A percentile compares a stretch with the other conserved stretches of the same genome.
Evolutionary conservation across 2,888 invertebrate species (phyloP).

Genomic region (Euzophera pinguis): DNA sequence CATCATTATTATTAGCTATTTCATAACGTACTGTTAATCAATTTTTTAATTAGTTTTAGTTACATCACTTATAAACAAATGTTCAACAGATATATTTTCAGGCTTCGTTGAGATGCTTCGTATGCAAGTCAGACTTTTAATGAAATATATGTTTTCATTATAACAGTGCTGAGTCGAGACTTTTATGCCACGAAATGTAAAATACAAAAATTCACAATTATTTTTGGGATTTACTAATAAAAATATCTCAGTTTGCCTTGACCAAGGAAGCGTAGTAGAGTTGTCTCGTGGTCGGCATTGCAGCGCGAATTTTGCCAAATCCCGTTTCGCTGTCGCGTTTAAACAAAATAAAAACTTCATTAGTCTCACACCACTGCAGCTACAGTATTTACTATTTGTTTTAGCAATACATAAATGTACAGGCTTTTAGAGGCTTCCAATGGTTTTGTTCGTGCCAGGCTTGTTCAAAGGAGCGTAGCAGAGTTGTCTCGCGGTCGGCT

Average conservation of each 20-base stretch:
- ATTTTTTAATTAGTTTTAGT: too few species aligned
- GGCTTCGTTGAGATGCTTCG: too few species aligned
- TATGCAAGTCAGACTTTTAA: too few species aligned
- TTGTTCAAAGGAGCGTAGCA: constrained; percentile 16
- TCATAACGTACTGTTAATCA: too few species aligned
- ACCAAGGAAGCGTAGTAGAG: constrained; percentile 10
- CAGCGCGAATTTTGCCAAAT: constrained; percentile 50
- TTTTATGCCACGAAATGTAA: not conserved
- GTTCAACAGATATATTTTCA: too few species aligned
- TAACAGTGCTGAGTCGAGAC: too few species aligned
- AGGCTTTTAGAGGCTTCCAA: not conserved
- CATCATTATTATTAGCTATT: too few species aligned
- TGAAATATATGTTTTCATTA: too few species aligned
- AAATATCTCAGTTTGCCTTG: not conserved
- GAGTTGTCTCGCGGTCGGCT: constrained; percentile 24
- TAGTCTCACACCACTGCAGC: constrained; percentile 6
- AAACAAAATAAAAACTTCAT: constrained; percentile 17
- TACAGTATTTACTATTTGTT: not conserved
- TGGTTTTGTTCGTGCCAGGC: not conserved
- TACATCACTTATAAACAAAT: too few species aligned
- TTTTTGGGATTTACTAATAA: not conserved
- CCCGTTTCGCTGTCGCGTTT: constrained; percentile 17
- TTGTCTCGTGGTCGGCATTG: constrained; percentile 30
- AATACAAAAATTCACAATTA: not conserved
- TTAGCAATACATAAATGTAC: not conserved